These are phyloP conservation scores for Heterohyrax brucei DNA, from an alignment of 2,797 vertebrate genomes.

Conservation along the genomic window DNA sequence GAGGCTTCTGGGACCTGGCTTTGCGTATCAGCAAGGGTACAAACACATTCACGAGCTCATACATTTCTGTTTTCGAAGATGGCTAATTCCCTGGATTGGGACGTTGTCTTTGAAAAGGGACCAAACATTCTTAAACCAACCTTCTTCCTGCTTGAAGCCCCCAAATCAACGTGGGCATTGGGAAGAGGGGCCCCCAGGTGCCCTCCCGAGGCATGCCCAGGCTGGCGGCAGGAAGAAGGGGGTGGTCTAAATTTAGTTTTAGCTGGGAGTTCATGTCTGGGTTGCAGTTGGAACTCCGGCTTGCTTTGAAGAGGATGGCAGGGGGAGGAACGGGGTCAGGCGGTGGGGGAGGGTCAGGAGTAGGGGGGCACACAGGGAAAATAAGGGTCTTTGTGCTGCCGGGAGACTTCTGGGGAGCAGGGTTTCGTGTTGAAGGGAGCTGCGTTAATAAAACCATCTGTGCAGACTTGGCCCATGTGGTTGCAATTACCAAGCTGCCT, in stretches of 20 bases:
- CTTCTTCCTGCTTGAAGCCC: neutral
- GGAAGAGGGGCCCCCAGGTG: neutral
- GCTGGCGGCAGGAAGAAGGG: neutral
- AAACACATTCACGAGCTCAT: neutral
- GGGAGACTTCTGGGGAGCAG: slow-evolving; percentile 69
- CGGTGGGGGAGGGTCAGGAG: neutral
- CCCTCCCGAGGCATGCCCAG: neutral
- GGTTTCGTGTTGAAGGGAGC: slow-evolving; percentile 58
- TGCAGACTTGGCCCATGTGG: slow-evolving; percentile 79
- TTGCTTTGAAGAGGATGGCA: slow-evolving; percentile 63
- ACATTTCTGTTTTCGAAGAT: neutral
- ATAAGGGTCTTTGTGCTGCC: slow-evolving; percentile 72
- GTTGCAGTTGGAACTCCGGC: slow-evolving; percentile 48
- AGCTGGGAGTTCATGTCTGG: slow-evolving; percentile 75
- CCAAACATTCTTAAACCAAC: neutral
- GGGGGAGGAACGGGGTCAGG: slow-evolving; percentile 58
- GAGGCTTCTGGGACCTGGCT: neutral
- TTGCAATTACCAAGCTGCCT: slow-evolving; percentile 78
- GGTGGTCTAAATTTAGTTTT: slow-evolving; percentile 67
- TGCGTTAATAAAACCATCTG: slow-evolving; percentile 73
- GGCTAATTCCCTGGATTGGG: neutral
- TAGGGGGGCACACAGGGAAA: neutral
- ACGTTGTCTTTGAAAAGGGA: neutral
- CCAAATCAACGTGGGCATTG: slow-evolving; percentile 6
- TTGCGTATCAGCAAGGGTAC: fast-evolving